Evolutionary conservation across 1,140 invertebrate species (phyloP).

Genomic region (Drosophila simulans): DNA sequence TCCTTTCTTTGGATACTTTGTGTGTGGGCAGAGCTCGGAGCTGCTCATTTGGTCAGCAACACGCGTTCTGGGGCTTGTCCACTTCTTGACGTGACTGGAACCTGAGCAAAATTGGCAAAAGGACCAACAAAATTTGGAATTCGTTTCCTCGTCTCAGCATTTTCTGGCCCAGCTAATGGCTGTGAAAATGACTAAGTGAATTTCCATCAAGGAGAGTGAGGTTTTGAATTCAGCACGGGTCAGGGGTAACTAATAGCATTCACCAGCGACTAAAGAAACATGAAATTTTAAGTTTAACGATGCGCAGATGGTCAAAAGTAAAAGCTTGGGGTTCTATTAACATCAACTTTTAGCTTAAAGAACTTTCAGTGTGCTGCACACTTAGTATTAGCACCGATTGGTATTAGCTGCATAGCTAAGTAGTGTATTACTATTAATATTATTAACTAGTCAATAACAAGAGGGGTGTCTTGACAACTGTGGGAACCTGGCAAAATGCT

Average conservation of each 20-base stretch:
- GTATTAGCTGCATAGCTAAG: not conserved
- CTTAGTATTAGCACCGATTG: not conserved
- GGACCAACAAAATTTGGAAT: constrained; percentile 17
- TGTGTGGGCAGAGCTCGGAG: constrained; percentile 34
- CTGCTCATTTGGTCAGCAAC: constrained; percentile 69
- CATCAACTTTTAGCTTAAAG: too few relatives aligned
- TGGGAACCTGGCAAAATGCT: constrained; percentile 51
- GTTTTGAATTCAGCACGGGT: constrained; percentile 22
- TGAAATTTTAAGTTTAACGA: not conserved
- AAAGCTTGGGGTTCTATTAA: too few relatives aligned
- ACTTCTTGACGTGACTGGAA: constrained; percentile 69
- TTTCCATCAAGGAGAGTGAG: constrained; percentile 48
- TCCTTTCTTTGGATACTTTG: constrained; percentile 15
- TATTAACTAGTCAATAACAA: constrained; percentile 39
- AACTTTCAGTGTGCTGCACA: too few relatives aligned
- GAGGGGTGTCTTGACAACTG: constrained; percentile 40
- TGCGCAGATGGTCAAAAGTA: not conserved
- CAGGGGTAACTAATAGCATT: constrained; percentile 61
- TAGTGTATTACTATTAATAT: constrained; percentile 12
- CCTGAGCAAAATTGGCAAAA: constrained; percentile 11
- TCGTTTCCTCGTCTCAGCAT: constrained; percentile 55
- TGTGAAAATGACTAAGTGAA: constrained; percentile 81
- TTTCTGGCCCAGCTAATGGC: constrained; percentile 65
- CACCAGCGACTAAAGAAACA: not conserved
- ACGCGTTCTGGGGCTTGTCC: constrained; percentile 50